Evolutionary conservation across 2,888 invertebrate species (phyloP), one percentile per base, ranked within the genome.

Genomic region (Globia sparganii): DNA sequence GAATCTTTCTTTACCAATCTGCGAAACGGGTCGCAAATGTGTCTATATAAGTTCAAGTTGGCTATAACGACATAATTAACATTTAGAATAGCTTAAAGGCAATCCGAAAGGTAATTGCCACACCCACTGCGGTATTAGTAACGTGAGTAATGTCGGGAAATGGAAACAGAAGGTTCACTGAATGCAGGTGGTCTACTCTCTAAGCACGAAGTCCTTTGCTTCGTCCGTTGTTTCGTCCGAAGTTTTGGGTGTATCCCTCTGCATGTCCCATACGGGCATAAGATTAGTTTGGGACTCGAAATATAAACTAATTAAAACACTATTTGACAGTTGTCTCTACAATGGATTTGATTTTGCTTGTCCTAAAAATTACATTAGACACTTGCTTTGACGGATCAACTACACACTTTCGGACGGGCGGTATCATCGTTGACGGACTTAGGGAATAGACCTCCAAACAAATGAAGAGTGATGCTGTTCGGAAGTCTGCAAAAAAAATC

Each of bases 21-120:
- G n/a, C 62, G 79, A 84, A 83, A 80, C 62, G 37, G 79, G 85
- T 80, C 87, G 75, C 77, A 75, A 75, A 69, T 67, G 46, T 72
- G 31, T 58, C 5, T 64, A 46, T 70, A 62, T 86, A 84, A 84
- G 79, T 88, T 84, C 77, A 84, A 78, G 82, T 80, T 80, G 74
- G 56, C 72, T 84, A 61, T 82, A 88, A 86, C 61, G 87, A 78
- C 65, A 76, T 88, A 88, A 86, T 87, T 88, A 86, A 81, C 81
- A 86, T 86, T 86, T 86, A 76, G 75, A 86, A 81, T 40, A 71
- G 81, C 62, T 72, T 75, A 74, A 83, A 74, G 59, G 86, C 86
- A 87, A 85, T 82, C 43, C 71, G 40, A 76, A 80, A 78, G 83
- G 86, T 81, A 86, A 86, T 86, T 81, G 86, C 81, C 78, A 83